phyloP scores from a whole-genome alignment of 2,113 vertebrate genomes.

The Bambusicola thoracicus region DNA sequence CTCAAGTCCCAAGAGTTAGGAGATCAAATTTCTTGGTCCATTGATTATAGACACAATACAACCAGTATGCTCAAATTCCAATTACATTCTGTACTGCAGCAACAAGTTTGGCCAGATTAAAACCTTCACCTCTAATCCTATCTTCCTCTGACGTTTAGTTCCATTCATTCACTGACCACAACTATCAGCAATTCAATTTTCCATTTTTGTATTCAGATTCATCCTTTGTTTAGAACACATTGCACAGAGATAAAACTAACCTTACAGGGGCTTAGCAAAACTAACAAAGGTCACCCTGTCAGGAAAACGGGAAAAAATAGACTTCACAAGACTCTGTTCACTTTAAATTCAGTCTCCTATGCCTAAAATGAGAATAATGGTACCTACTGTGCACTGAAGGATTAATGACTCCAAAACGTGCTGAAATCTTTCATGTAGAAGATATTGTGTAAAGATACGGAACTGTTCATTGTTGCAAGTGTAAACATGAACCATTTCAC shows the following conservation, averaged over 20 bases:
- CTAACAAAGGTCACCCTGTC: background rate
- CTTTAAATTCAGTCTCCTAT: background rate
- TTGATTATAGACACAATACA: background rate
- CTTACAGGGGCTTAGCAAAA: background rate
- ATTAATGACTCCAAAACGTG: background rate
- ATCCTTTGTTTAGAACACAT: background rate
- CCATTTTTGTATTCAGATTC: background rate
- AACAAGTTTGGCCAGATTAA: background rate
- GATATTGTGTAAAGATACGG: background rate
- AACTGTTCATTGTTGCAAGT: background rate
- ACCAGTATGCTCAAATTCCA: background rate
- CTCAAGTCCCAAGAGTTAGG: background rate
- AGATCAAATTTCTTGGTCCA: background rate
- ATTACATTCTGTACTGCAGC: background rate
- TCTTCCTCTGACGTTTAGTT: background rate
- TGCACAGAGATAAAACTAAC: background rate
- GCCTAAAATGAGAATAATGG: background rate
- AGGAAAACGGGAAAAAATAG: background rate
- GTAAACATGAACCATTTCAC: accelerated
- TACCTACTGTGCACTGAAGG: background rate
- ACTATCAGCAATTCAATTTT: background rate
- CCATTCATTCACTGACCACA: background rate
- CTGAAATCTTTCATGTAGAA: background rate
- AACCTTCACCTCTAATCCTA: background rate
- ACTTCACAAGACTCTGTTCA: background rate